phyloP scores from a whole-genome alignment of 2,113 vertebrate genomes.

The Alexandromys fortis region DNA sequence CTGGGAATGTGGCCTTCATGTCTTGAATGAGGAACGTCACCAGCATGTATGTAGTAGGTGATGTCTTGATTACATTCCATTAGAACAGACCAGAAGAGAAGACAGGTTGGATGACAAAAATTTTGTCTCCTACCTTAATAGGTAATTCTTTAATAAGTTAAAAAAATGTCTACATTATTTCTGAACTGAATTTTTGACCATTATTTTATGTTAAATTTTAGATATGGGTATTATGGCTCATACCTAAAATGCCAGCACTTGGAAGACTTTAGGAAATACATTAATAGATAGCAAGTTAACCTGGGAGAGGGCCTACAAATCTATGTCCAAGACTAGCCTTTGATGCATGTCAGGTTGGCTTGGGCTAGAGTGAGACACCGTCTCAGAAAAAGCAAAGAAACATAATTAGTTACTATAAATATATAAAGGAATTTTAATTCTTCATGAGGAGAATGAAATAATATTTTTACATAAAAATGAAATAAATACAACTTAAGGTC shows the following conservation, averaged over 20 bases:
- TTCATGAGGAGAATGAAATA: neutral
- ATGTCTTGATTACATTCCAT: neutral
- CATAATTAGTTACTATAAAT: neutral
- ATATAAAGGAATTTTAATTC: neutral
- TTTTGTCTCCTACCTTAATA: neutral
- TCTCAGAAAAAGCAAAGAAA: neutral
- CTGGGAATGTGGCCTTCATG: neutral
- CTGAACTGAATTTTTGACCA: neutral
- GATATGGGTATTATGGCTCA: neutral
- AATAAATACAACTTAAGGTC: neutral
- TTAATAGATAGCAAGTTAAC: neutral
- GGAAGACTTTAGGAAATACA: neutral
- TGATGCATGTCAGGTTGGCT: neutral
- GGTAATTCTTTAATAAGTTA: neutral
- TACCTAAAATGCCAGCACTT: neutral
- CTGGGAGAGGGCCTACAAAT: neutral
- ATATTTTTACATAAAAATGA: neutral
- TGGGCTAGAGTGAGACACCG: neutral
- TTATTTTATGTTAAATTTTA: neutral
- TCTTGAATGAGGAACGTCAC: neutral
- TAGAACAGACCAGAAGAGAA: conserved; percentile 35
- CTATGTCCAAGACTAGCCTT: neutral
- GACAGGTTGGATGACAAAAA: neutral
- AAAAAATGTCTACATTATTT: neutral
- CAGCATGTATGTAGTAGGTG: neutral